Evolutionary conservation across 2,797 vertebrate genomes (phyloP).

Genomic region (Hylomyscus alleni): DNA sequence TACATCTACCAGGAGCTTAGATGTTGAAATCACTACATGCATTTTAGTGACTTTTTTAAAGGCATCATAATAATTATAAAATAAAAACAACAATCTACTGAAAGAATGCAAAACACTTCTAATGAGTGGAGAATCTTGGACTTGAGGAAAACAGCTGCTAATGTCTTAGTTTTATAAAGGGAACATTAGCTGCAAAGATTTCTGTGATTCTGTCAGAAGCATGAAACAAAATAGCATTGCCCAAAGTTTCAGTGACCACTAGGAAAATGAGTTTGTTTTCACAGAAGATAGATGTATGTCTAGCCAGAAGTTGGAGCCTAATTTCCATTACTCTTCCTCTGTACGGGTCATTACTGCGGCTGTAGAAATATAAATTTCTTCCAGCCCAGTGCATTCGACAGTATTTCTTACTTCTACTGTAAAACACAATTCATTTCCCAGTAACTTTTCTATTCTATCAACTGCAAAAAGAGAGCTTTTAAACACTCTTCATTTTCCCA

Average conservation of each 20-base stretch:
- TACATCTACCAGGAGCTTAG: not conserved
- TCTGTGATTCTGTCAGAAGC: not conserved
- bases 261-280: constrained; percentile 1
- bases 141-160: not conserved
- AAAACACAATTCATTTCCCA: constrained; percentile 9
- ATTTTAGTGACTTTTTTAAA: not conserved
- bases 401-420: constrained; percentile 44
- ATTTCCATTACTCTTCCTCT: constrained; percentile 16
- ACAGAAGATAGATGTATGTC: not conserved
- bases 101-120: not conserved
- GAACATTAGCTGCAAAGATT: not conserved
- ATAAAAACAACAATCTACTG: not conserved
- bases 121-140: not conserved
- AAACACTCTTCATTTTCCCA: constrained; percentile 6
- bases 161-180: not conserved
- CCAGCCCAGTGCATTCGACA: not conserved
- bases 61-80: not conserved
- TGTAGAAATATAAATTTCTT: not conserved
- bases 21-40: not conserved
- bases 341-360: not conserved
- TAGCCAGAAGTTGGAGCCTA: not conserved
- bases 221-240: not conserved
- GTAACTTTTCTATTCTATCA: not conserved
- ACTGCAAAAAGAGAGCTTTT: not conserved
- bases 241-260: not conserved